phyloP scores from a whole-genome alignment of 1,140 invertebrate species.

The Solenopsis invicta region DNA sequence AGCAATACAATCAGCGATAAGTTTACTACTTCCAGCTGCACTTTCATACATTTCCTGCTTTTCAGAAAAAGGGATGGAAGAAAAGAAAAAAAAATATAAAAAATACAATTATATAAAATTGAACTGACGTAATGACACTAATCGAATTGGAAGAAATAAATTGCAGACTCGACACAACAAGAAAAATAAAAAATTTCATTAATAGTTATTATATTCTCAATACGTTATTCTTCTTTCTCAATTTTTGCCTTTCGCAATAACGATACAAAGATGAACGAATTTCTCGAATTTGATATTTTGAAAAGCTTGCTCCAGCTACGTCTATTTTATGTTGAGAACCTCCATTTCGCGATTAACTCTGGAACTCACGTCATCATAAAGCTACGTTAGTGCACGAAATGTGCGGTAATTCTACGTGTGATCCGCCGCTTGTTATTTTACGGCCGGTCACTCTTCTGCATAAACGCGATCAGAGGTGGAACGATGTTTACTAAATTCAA shows the following conservation, averaged over 20 bases:
- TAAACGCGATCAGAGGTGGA: constrained; percentile 52
- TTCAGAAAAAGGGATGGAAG: not conserved
- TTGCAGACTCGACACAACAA: not conserved
- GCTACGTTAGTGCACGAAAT: not conserved
- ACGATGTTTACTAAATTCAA: constrained; percentile 59
- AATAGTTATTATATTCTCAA: not conserved
- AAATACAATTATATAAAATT: not conserved
- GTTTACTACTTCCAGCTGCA: not conserved
- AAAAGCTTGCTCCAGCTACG: not conserved
- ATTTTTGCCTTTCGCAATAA: not conserved
- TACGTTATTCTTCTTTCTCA: not conserved
- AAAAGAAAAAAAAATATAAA: not conserved
- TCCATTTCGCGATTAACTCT: not conserved
- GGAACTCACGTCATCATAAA: not conserved
- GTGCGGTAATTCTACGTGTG: constrained; percentile 3
- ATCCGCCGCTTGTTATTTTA: constrained; percentile 42
- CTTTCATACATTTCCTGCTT: not conserved
- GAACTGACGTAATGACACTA: not conserved
- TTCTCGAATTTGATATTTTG: not conserved
- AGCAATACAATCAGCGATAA: not conserved
- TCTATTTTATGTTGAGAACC: not conserved
- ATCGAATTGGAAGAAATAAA: not conserved
- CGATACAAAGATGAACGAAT: not conserved
- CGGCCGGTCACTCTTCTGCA: constrained; percentile 40
- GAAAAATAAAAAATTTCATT: constrained; percentile 9